phyloP scores from a whole-genome alignment of 92 coral and sea anemone genomes.

The Palythoa caribaeorum region DNA sequence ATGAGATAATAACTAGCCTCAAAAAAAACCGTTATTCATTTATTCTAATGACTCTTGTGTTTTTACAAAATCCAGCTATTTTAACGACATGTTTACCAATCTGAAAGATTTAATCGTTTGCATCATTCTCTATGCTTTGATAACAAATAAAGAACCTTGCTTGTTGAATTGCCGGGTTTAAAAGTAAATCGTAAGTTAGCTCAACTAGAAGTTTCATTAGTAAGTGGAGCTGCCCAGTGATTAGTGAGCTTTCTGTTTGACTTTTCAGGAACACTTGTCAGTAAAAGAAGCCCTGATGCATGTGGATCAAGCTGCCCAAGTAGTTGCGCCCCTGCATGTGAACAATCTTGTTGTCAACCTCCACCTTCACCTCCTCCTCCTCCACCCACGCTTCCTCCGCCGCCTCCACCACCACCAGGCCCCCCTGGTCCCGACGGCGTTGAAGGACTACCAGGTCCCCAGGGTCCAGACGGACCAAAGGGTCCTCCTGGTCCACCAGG shows the following conservation, averaged over 20 bases:
- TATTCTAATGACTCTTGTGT: too few relatives aligned
- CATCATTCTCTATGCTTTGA: too few relatives aligned
- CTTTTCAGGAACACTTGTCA: constrained; percentile 8
- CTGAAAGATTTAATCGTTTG: too few relatives aligned
- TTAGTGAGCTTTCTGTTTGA: background rate
- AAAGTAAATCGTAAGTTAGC: too few relatives aligned
- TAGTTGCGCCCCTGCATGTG: constrained; percentile 39
- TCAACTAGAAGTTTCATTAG: too few relatives aligned
- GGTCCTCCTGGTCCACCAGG: constrained; percentile 74
- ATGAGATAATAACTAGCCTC: too few relatives aligned
- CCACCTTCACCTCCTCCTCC: constrained; percentile 13
- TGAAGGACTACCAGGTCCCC: constrained; percentile 69
- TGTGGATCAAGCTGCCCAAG: constrained; percentile 28
- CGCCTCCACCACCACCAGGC: constrained; percentile 56
- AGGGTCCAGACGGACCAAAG: constrained; percentile 76
- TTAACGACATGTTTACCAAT: too few relatives aligned
- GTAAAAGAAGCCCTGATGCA: constrained; percentile 10
- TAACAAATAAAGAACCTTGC: too few relatives aligned
- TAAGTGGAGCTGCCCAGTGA: too few relatives aligned
- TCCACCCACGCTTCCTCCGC: constrained; percentile 7
- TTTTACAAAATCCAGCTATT: too few relatives aligned
- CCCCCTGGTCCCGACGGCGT: constrained; percentile 76
- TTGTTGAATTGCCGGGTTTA: too few relatives aligned
- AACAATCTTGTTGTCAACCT: constrained; percentile 24
- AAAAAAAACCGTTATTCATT: too few relatives aligned